A percentile compares a stretch with the other conserved stretches of the same genome.
phyloP scores from a whole-genome alignment of 64 coral and sea anemone genomes.

The Acropora tenuis region DNA sequence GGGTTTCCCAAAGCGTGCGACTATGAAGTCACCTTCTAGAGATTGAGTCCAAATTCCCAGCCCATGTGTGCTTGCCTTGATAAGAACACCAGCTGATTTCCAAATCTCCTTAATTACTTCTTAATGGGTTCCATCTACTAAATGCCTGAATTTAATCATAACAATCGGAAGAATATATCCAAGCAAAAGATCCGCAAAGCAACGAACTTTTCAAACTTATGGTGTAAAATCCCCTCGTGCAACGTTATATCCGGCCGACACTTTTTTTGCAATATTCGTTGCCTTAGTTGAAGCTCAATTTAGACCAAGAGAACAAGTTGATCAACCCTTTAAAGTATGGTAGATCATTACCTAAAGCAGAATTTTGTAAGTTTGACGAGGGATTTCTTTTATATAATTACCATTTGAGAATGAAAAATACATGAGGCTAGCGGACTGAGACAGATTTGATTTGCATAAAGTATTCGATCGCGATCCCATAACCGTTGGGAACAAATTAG shows the following conservation, averaged over 20 bases:
- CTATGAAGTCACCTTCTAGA: no score
- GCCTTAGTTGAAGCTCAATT: neutral
- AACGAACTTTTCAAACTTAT: neutral
- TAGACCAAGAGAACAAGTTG: neutral
- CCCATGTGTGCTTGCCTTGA: neutral
- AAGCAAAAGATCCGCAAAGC: neutral
- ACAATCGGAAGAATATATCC: neutral
- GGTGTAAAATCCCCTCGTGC: neutral
- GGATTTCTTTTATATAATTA: no score
- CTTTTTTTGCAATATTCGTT: neutral
- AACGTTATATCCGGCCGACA: neutral
- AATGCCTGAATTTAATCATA: neutral
- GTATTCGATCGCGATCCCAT: no score
- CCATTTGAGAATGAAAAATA: no score
- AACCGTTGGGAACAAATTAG: no score
- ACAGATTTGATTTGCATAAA: no score
- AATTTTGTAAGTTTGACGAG: no score
- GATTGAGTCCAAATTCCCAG: no score
- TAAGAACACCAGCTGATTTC: neutral
- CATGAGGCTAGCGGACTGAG: no score
- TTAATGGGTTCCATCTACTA: neutral
- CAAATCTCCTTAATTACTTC: neutral
- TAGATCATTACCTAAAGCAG: neutral
- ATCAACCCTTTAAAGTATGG: neutral
- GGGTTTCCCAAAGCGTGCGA: no score